Conservation (phyloP, 2,113 vertebrate species). For the Recurvirostra avosetta region DNA sequence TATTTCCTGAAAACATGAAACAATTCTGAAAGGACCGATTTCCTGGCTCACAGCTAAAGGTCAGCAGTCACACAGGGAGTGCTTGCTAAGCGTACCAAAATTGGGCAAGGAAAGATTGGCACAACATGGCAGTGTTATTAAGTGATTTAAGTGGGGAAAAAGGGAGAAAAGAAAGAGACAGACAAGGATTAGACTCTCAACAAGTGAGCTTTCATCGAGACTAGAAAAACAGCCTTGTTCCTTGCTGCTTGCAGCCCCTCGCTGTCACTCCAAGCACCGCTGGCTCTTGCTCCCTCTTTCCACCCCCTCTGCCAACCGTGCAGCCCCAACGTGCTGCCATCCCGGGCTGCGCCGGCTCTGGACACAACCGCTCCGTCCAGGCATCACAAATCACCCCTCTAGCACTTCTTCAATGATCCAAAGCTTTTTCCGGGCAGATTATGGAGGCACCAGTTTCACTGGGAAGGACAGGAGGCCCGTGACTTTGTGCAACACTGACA, state of each 20-base stretch:
- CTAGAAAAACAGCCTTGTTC: conserved; percentile 4
- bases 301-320: background rate
- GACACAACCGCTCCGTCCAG: background rate
- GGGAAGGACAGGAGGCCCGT: background rate
- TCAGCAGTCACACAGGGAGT: conserved; percentile 27
- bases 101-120: background rate
- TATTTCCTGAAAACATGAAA: conserved; percentile 46
- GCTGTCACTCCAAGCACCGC: background rate
- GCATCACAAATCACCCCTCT: background rate
- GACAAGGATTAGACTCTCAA: background rate
- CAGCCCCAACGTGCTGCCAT: background rate
- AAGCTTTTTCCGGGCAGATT: background rate
- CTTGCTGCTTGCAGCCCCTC: background rate
- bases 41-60: conserved; percentile 52
- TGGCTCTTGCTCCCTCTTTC: background rate
- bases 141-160: background rate
- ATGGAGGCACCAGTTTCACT: background rate
- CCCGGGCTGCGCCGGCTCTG: background rate
- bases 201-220: conserved; percentile 14
- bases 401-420: background rate
- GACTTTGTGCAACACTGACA: background rate
- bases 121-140: background rate
- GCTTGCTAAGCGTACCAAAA: conserved; percentile 1
- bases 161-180: background rate
- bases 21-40: conserved; percentile 34